A percentile compares a stretch with the other conserved stretches of the same genome.
Evolutionary conservation across 2,797 vertebrate species (phyloP).

Genomic region (Xenops minutus): DNA sequence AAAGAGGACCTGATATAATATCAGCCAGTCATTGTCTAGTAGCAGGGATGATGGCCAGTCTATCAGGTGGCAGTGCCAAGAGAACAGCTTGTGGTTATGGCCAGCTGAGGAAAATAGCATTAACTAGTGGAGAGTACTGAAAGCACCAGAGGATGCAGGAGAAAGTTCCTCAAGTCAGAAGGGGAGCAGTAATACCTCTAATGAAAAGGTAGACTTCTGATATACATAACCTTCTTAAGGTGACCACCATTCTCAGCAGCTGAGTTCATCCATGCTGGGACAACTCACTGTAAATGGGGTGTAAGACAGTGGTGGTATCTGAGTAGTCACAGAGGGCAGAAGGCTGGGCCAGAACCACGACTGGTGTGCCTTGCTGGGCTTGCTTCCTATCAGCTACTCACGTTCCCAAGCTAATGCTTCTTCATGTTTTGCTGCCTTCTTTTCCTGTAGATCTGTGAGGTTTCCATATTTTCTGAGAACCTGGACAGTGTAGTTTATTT

Average conservation of each 20-base stretch:
- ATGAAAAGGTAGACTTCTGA: background rate
- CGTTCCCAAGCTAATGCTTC: background rate
- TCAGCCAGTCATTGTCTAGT: background rate
- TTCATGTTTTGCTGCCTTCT: background rate
- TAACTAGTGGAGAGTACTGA: background rate
- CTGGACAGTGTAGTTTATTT: background rate
- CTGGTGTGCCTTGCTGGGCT: accelerated
- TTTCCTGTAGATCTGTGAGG: background rate
- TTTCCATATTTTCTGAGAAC: background rate
- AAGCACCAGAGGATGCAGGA: background rate
- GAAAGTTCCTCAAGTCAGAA: background rate
- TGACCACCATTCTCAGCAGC: background rate
- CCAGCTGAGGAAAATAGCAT: background rate
- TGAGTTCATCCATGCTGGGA: background rate
- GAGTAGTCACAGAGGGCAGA: background rate
- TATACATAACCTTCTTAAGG: background rate
- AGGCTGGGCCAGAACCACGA: background rate
- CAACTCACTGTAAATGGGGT: background rate
- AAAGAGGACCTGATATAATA: background rate
- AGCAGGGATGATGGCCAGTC: background rate
- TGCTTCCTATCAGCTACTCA: background rate
- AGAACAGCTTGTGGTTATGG: background rate
- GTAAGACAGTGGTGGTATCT: background rate
- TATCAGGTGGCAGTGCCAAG: background rate
- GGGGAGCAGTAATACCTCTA: background rate